Conservation (phyloP, 2,888 invertebrate genomes). For the Pristionchus fissidentatus region DNA sequence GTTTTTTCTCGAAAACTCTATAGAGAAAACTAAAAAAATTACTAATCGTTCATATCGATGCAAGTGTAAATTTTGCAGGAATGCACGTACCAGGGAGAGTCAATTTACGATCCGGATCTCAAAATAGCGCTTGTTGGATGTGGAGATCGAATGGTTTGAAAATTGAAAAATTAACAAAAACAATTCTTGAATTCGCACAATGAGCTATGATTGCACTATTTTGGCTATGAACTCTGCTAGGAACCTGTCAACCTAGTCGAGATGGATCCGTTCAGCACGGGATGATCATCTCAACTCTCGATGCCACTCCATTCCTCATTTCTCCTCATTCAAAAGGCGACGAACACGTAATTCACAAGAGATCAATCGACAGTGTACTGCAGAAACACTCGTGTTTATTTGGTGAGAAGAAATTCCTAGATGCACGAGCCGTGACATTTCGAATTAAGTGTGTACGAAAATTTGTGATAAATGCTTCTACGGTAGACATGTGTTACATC, state of each 20-base stretch:
- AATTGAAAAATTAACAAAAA: not conserved
- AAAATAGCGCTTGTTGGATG: conserved; percentile 65
- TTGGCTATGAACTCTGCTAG: not conserved
- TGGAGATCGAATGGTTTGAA: conserved; percentile 60
- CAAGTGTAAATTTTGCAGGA: conserved; percentile 49
- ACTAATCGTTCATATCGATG: not conserved
- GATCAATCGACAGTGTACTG: conserved; percentile 55
- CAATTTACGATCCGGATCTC: conserved; percentile 53
- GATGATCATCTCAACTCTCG: conserved; percentile 57
- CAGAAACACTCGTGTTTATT: conserved; percentile 62
- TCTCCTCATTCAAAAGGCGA: conserved; percentile 56
- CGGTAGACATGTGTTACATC: not conserved
- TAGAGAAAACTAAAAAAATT: conserved; percentile 40
- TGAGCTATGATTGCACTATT: not conserved
- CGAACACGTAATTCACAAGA: conserved; percentile 62
- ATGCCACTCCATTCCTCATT: conserved; percentile 63
- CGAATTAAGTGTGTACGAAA: not conserved
- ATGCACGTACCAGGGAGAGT: conserved; percentile 63
- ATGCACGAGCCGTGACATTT: not conserved
- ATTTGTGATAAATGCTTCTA: not conserved
- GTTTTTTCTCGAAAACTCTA: conserved; percentile 21
- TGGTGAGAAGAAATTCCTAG: conserved; percentile 51
- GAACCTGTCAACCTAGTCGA: not conserved
- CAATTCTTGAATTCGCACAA: not conserved
- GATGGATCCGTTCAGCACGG: conserved; percentile 57